Conservation (phyloP, 2,888 invertebrate genomes). For the Callyntrura sp. region DNA sequence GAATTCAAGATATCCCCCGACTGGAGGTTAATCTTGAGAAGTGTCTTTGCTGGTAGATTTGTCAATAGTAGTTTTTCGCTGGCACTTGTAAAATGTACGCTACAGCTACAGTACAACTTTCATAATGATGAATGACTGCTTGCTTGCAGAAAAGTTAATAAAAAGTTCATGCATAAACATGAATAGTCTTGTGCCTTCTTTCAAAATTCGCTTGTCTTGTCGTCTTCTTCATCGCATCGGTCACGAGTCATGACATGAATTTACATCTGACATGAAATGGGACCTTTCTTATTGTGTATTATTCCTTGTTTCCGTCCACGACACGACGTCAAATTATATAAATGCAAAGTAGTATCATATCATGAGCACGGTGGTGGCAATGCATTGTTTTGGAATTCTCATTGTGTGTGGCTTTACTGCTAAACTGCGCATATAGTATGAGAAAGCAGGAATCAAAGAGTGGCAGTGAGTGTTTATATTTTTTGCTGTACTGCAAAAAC, state of each 20-base stretch:
- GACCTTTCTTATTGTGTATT: conserved; percentile 49
- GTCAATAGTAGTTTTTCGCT: background rate
- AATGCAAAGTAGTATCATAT: background rate
- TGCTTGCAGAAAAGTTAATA: conserved; percentile 36
- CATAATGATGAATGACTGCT: conserved; percentile 49
- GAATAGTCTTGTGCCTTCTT: conserved; percentile 48
- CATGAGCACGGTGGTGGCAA: background rate
- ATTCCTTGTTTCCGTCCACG: conserved; percentile 6
- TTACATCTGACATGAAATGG: conserved; percentile 72
- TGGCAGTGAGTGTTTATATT: conserved; percentile 39
- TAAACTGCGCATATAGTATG: background rate
- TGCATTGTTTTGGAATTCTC: background rate
- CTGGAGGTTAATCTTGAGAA: no score
- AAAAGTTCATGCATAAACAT: conserved; percentile 64
- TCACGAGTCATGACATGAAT: conserved; percentile 74
- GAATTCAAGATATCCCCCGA: background rate
- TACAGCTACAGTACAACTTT: conserved; percentile 30
- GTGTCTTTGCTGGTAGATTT: no score
- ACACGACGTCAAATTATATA: background rate
- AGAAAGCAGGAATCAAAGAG: conserved; percentile 23
- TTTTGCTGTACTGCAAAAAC: conserved; percentile 35
- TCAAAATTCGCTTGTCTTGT: conserved; percentile 52
- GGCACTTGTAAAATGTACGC: background rate
- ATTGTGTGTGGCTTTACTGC: background rate
- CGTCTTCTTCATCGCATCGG: conserved; percentile 60